Evolutionary conservation across 2,113 vertebrate species (phyloP).

Genomic region (Irena cyanogastra): DNA sequence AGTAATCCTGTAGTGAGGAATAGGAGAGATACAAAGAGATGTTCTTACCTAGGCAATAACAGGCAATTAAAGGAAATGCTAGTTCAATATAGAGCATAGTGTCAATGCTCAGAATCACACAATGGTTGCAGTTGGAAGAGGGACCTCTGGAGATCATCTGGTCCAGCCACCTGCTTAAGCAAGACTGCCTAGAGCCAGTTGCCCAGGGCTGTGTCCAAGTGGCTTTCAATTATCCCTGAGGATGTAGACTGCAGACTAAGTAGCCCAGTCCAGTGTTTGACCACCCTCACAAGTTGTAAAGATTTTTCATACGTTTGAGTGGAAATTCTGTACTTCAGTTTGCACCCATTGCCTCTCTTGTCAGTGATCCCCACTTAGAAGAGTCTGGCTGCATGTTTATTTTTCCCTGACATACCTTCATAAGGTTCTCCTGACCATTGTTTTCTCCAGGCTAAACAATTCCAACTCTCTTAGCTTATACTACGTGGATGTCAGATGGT

Average conservation of each 20-base stretch:
- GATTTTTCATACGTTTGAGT: neutral
- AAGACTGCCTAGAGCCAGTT: neutral
- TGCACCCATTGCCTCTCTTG: neutral
- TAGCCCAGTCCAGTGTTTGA: neutral
- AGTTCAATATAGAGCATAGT: neutral
- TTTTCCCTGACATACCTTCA: neutral
- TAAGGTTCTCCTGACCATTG: neutral
- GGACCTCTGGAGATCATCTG: neutral
- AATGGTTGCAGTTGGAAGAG: neutral
- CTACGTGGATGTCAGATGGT: neutral
- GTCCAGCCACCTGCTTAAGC: neutral
- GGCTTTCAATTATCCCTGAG: neutral
- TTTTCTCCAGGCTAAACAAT: neutral
- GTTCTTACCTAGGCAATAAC: neutral
- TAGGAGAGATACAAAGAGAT: neutral
- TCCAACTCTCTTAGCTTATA: neutral
- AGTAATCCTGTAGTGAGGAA: neutral
- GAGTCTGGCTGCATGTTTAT: neutral
- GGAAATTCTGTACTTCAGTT: neutral
- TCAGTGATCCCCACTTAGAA: neutral
- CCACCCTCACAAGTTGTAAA: neutral
- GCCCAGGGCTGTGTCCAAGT: neutral
- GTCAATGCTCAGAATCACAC: neutral
- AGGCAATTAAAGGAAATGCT: neutral
- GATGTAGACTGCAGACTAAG: neutral